Evolutionary conservation across 1,140 invertebrate genomes (phyloP).

Genomic region (Drosophila carrolli): DNA sequence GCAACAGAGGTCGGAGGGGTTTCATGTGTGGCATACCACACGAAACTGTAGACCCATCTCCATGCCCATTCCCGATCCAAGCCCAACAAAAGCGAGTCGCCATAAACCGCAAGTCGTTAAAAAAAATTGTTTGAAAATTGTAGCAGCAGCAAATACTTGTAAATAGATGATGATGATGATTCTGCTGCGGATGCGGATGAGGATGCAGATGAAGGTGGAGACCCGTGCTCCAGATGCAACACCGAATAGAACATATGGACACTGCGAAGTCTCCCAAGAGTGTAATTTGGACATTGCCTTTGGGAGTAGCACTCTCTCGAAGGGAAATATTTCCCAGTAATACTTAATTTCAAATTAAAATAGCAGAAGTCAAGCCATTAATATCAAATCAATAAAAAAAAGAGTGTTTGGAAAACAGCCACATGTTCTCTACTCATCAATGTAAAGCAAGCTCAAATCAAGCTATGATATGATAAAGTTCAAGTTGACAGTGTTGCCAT

Average conservation of each 20-base stretch:
- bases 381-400: no score
- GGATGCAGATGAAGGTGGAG: not conserved
- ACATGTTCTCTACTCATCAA: no score
- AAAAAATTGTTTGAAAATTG: constrained; percentile 58
- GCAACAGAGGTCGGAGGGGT: constrained; percentile 20
- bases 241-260: constrained; percentile 14
- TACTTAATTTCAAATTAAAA: not conserved
- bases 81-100: constrained; percentile 22
- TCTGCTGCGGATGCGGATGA: constrained; percentile 9
- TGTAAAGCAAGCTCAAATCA: no score
- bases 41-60: constrained; percentile 29
- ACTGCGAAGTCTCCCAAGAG: constrained; percentile 9
- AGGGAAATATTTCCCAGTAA: not conserved
- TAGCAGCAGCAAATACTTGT: constrained; percentile 48
- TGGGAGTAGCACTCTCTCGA: not conserved
- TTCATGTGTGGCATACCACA: constrained; percentile 42
- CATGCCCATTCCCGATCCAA: constrained; percentile 26
- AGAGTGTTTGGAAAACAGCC: no score
- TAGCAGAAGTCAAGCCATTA: no score
- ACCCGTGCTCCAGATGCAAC: constrained; percentile 24
- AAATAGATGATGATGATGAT: constrained; percentile 52
- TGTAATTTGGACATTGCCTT: constrained; percentile 4
- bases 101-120: constrained; percentile 73
- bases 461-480: no score
- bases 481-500: not conserved